These are phyloP conservation scores for Bagarius yarrelli DNA, from an alignment of 2,113 vertebrate species.

Conservation along the genomic window DNA sequence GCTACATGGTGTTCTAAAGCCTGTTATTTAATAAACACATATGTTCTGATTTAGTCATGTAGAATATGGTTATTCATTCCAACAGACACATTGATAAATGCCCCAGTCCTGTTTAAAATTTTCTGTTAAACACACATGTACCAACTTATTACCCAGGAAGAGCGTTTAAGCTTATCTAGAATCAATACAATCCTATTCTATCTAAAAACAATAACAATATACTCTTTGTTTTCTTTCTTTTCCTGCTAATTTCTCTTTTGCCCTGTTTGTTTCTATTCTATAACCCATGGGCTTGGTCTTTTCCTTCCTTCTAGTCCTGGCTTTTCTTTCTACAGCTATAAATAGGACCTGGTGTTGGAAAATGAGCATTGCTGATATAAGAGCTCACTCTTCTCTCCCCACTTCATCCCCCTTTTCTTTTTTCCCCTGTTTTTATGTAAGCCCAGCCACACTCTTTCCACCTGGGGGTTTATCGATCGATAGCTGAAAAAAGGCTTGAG, in stretches of 20 bases:
- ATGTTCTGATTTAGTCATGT: neutral
- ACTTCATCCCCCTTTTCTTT: neutral
- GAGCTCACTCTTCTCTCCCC: neutral
- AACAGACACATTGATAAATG: constrained; percentile 13
- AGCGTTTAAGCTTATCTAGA: neutral
- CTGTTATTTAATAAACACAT: neutral
- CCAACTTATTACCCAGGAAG: neutral
- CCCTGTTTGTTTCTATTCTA: constrained; percentile 2
- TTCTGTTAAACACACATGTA: neutral
- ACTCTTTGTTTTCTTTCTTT: neutral
- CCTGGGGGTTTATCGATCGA: constrained; percentile 38
- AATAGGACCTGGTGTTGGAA: constrained; percentile 46
- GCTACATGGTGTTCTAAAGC: neutral
- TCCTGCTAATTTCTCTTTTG: neutral
- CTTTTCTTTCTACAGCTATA: constrained; percentile 39
- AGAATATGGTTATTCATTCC: neutral
- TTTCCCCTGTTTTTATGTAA: neutral
- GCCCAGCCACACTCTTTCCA: constrained; percentile 2
- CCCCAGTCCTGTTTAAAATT: neutral
- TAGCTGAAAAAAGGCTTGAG: constrained; percentile 47
- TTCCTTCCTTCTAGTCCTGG: constrained; percentile 8
- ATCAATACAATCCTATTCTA: no score
- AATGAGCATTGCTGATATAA: constrained; percentile 43
- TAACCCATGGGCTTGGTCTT: constrained; percentile 2
- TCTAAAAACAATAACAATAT: no score